A percentile compares a stretch with the other conserved stretches of the same genome.
These are phyloP conservation scores for Spheniscus humboldti DNA, from an alignment of 2,797 vertebrate genomes.

Conservation along the genomic window DNA sequence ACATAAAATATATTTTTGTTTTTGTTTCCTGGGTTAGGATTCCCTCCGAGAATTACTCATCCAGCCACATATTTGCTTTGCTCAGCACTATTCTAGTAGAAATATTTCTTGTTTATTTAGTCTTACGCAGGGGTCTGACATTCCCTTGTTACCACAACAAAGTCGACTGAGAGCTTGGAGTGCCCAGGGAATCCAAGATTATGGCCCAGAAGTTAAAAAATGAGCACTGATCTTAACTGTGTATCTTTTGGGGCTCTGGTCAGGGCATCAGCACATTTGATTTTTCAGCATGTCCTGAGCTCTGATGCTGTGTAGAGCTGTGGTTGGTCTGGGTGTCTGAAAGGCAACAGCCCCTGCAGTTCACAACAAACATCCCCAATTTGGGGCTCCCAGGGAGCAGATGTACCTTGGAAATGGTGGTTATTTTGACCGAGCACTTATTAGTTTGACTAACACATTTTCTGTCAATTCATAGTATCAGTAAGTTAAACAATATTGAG, in stretches of 20 bases:
- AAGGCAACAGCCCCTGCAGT: not conserved
- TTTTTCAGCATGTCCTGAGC: not conserved
- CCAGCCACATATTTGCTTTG: not conserved
- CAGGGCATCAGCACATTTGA: not conserved
- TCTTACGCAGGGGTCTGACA: not conserved
- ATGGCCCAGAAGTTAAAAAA: not conserved
- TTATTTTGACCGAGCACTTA: not conserved
- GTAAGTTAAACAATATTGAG: constrained; percentile 21
- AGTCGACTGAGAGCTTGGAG: not conserved
- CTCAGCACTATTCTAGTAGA: constrained; percentile 11
- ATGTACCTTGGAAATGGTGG: not conserved
- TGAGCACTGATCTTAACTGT: not conserved
- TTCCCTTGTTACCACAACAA: not conserved
- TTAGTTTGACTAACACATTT: not conserved
- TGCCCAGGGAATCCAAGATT: not conserved
- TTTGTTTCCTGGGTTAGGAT: not conserved
- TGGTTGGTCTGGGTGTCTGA: not conserved
- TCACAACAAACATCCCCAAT: not conserved
- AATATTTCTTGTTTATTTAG: constrained; percentile 46
- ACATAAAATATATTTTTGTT: not conserved
- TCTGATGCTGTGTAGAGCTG: not conserved
- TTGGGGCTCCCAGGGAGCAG: not conserved
- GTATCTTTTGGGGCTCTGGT: not conserved
- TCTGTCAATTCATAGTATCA: not conserved
- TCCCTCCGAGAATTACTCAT: constrained; percentile 9